These are phyloP conservation scores for Myrmecophaga tridactyla DNA, from an alignment of 2,113 vertebrate genomes.

Conservation along the genomic window DNA sequence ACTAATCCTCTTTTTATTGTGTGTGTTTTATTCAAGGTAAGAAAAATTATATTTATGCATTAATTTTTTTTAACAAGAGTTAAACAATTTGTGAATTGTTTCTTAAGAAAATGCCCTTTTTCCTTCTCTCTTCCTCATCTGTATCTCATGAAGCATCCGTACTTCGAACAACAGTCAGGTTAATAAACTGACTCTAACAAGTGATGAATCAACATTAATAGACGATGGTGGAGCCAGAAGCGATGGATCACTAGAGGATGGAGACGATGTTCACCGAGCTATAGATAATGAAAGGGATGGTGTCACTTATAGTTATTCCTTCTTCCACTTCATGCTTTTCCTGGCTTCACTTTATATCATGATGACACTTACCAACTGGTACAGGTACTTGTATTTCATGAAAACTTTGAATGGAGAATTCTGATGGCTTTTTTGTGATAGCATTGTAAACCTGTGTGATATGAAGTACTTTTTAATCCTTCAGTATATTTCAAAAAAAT, in stretches of 20 bases:
- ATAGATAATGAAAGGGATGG: conserved; percentile 96
- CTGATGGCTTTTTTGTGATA: background rate
- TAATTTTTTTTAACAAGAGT: background rate
- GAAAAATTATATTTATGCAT: background rate
- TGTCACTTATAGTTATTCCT: conserved; percentile 98
- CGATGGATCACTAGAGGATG: conserved; percentile 89
- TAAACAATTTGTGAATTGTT: background rate
- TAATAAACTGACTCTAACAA: conserved; percentile 96
- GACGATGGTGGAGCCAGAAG: conserved; percentile 90
- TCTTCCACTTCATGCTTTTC: conserved; percentile 99
- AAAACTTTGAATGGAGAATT: background rate
- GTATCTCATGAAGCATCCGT: conserved; percentile 87
- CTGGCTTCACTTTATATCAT: conserved; percentile 98
- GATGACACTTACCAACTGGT: conserved; percentile 99
- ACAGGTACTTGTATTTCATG: conserved; percentile 87
- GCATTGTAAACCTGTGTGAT: background rate
- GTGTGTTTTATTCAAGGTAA: conserved; percentile 98
- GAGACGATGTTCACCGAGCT: conserved; percentile 85
- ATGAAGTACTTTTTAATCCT: background rate
- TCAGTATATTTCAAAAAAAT: background rate
- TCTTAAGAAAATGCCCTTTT: background rate
- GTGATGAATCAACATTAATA: conserved; percentile 95
- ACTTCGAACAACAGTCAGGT: conserved; percentile 96
- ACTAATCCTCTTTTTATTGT: conserved; percentile 94
- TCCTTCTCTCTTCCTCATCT: background rate